Conservation (phyloP, 1,140 invertebrate genomes). For the Gryllus bimaculatus region DNA sequence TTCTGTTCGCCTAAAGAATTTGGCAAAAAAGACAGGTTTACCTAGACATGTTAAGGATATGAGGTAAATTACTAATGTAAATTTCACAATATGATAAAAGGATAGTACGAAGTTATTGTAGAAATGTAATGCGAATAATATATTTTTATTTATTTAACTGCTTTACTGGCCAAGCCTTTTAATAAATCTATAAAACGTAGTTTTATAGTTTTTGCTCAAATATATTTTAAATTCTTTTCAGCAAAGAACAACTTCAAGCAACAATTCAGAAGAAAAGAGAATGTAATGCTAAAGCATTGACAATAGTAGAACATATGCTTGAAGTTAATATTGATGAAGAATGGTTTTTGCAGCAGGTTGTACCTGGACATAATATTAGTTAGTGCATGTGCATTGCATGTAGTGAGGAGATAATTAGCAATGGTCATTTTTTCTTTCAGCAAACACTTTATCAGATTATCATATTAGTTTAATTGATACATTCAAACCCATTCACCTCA, state of each 20-base stretch:
- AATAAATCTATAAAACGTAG: neutral
- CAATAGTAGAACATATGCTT: conserved; percentile 51
- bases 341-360: conserved; percentile 42
- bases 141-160: no score
- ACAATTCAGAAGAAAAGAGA: conserved; percentile 55
- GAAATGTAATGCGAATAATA: no score
- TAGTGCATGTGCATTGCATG: no score
- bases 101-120: no score
- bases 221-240: conserved; percentile 26
- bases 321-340: conserved; percentile 40
- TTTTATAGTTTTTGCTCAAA: neutral
- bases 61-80: no score
- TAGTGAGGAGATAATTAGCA: conserved; percentile 19
- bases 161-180: no score
- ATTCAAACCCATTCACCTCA: no score
- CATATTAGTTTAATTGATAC: neutral
- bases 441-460: neutral
- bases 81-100: no score
- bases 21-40: no score
- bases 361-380: no score
- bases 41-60: no score
- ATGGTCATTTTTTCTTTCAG: neutral
- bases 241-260: conserved; percentile 48
- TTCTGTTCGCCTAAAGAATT: no score
- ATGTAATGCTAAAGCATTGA: conserved; percentile 52